A percentile compares a stretch with the other conserved stretches of the same genome.
Conservation (phyloP, 2,888 invertebrate species). For the Drosophila mimica region DNA sequence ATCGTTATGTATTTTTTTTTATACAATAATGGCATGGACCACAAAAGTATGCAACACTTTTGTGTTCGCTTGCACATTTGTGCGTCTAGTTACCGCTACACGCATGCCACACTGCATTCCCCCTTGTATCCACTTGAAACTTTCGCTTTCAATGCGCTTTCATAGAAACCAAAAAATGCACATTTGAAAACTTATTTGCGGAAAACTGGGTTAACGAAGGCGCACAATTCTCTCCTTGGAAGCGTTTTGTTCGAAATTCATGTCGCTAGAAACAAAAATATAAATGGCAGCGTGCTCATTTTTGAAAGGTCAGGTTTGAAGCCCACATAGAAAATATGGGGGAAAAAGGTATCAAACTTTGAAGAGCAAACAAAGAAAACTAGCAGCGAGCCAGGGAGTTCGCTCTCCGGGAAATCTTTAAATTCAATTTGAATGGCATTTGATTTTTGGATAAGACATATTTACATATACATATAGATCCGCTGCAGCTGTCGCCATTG, state of each 20-base stretch:
- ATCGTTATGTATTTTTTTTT: neutral
- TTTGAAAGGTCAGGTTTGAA: constrained; percentile 17
- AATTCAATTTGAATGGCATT: constrained; percentile 51
- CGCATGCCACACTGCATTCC: neutral
- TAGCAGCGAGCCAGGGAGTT: neutral
- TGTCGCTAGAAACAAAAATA: constrained; percentile 11
- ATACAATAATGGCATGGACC: constrained; percentile 15
- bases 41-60: constrained; percentile 52
- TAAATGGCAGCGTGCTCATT: constrained; percentile 19
- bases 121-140: constrained; percentile 48
- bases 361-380: constrained; percentile 12
- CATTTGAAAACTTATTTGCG: constrained; percentile 18
- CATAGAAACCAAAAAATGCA: constrained; percentile 37
- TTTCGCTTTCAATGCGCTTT: constrained; percentile 56
- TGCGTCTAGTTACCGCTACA: constrained; percentile 37
- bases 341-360: constrained; percentile 39
- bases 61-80: constrained; percentile 37
- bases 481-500: constrained; percentile 66
- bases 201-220: constrained; percentile 66
- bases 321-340: neutral
- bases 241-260: constrained; percentile 20
- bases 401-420: constrained; percentile 33
- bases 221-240: constrained; percentile 28
- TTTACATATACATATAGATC: constrained; percentile 36
- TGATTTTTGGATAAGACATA: constrained; percentile 32